Evolutionary conservation across 1,140 invertebrate genomes (phyloP).

Genomic region (Reticulitermes speratus): DNA sequence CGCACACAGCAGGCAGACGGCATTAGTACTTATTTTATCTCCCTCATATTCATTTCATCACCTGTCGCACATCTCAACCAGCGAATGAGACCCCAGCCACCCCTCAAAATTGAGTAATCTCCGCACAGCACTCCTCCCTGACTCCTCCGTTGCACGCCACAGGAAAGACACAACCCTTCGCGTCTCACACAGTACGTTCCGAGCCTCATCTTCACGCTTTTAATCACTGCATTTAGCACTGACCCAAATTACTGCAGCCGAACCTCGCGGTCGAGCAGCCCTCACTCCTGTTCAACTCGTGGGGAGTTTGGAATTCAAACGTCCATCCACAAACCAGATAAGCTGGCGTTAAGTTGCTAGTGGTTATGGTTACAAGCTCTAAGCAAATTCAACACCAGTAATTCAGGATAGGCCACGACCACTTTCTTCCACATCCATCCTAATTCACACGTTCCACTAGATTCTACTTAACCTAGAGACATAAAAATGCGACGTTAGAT

Average conservation of each 20-base stretch:
- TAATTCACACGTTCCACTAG: no score
- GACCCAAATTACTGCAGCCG: not conserved
- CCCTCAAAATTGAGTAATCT: not conserved
- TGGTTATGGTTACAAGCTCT: not conserved
- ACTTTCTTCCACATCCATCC: no score
- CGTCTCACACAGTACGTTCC: not conserved
- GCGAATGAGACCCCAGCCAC: not conserved
- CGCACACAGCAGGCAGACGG: not conserved
- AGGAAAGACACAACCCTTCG: not conserved
- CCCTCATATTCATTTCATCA: not conserved
- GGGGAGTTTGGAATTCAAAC: no score
- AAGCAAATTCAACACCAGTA: no score
- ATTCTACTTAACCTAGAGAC: no score
- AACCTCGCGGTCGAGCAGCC: no score
- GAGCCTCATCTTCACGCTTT: not conserved
- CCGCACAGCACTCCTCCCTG: not conserved
- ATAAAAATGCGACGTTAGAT: no score
- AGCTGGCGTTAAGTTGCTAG: no score
- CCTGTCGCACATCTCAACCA: not conserved
- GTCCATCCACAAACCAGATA: no score
- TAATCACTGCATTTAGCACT: not conserved
- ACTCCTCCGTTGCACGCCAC: not conserved
- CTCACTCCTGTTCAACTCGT: no score
- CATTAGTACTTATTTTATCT: not conserved
- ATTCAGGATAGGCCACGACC: no score